Base-by-base conservation (phyloP, 2,113 vertebrate species). In the Scartelaos histophorus region DNA sequence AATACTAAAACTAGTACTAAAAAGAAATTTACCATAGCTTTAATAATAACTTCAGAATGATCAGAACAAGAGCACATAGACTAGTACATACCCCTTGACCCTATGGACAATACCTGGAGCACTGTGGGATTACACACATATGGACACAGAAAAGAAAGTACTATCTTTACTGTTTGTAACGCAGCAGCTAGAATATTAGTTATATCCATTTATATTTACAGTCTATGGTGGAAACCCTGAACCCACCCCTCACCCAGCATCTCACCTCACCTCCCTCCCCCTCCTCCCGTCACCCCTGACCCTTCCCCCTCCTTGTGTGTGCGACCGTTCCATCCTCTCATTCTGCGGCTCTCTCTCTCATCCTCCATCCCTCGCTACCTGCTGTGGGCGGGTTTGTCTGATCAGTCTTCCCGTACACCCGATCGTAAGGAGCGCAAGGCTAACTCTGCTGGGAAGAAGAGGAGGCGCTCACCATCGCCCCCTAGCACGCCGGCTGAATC, bases 401-500 rank as follows among this genome's bases (percentile, higher is more conserved):
- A 94, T 92, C 93, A 98, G 97, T 96, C 96, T 81, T 96, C 97
- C 75, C 94, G 96, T 87, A 99, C 97, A 67, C 96, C 97, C 0
- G 96, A 98, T 92, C 95, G 97, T 78, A 97, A 98, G 92, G 98
- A 99, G 88, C 94, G 97, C 89, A 98, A 97, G 88, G 94, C 97
- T 56, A 93, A 95, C 69, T 94, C 95, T 0, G 93, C 94, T 0
- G 91, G 95, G 24, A 95, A 97, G 83, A 99, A 99, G 90, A 96
- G 97, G 79, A 96, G 96, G 54, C 96, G 96, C 78, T 98, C 97
- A 0, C 97, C 97, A 56, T 98, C 97, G 0, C 97, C 97, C 13
- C 96, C 97, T 0, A 95, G 94, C 6, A 95, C 95, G 15, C 95
- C 96, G 0, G 90, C 89, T 1, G 98, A 99, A 75, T 97, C 97